phyloP scores from a whole-genome alignment of 2,113 vertebrate genomes.

The Thermophis baileyi region DNA sequence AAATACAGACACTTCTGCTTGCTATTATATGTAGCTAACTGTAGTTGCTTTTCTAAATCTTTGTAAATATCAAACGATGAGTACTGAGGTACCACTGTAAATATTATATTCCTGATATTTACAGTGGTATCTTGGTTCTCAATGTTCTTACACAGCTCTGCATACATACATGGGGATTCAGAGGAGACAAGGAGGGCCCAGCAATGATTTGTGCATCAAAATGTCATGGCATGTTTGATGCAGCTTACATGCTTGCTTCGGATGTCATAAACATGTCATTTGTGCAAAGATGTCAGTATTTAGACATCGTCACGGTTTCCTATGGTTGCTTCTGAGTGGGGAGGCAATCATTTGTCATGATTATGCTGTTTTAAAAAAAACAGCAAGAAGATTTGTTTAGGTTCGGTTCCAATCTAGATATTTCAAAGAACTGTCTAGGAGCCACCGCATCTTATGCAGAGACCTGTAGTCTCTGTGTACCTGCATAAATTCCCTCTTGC shows the following conservation, averaged over 20 bases:
- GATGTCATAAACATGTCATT: background rate
- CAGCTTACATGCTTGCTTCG: background rate
- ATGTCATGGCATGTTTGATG: background rate
- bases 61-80: background rate
- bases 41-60: background rate
- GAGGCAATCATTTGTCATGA: background rate
- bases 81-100: too few species aligned
- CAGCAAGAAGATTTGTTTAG: background rate
- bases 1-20: background rate
- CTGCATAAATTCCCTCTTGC: background rate
- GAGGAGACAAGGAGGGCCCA: background rate
- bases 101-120: too few species aligned
- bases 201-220: background rate
- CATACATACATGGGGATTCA: background rate
- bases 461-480: background rate
- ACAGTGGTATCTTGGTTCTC: too few species aligned
- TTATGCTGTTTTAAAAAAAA: background rate
- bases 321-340: background rate
- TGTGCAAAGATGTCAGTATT: background rate
- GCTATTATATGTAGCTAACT: background rate
- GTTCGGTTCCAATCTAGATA: background rate
- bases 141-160: background rate
- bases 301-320: background rate
- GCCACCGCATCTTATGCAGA: background rate
- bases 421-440: background rate